A percentile compares a stretch with the other conserved stretches of the same genome.
Conservation (phyloP, 2,888 invertebrate species). For the Xestia ashworthii region DNA sequence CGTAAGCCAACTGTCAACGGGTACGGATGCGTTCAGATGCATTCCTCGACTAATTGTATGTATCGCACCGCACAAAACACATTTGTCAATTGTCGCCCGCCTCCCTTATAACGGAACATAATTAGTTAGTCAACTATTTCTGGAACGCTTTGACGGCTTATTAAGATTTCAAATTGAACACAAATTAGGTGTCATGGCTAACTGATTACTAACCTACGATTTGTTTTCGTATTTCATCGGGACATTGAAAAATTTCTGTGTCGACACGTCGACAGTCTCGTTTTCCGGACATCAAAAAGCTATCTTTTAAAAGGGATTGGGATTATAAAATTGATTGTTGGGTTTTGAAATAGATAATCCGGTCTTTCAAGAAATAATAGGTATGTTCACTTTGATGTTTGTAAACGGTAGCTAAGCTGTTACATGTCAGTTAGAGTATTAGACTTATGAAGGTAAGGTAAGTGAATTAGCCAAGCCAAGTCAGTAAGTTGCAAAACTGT, state of each 20-base stretch:
- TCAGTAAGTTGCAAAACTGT: too few relatives aligned
- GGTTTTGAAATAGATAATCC: slow-evolving; percentile 42
- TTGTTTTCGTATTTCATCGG: slow-evolving; percentile 69
- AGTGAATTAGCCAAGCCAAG: too few relatives aligned
- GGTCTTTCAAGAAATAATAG: slow-evolving; percentile 19
- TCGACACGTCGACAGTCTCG: slow-evolving; percentile 83
- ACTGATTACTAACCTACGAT: slow-evolving; percentile 83
- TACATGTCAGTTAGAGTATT: background rate
- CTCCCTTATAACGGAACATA: slow-evolving; percentile 82
- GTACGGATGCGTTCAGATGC: slow-evolving; percentile 82
- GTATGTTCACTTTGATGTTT: background rate
- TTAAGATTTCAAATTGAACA: slow-evolving; percentile 90
- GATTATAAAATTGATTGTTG: slow-evolving; percentile 50
- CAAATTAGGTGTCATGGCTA: slow-evolving; percentile 89
- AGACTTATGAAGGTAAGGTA: background rate
- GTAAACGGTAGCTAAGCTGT: background rate
- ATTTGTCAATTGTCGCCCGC: slow-evolving; percentile 89
- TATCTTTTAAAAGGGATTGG: slow-evolving; percentile 76
- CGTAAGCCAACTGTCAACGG: slow-evolving; percentile 77
- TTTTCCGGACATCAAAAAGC: slow-evolving; percentile 88
- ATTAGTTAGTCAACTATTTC: slow-evolving; percentile 88
- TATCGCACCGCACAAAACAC: slow-evolving; percentile 85
- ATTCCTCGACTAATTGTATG: slow-evolving; percentile 88
- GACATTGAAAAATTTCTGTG: slow-evolving; percentile 82
- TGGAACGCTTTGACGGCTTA: slow-evolving; percentile 89